phyloP scores from a whole-genome alignment of 1,140 invertebrate genomes.

The Camponotus vicinus region DNA sequence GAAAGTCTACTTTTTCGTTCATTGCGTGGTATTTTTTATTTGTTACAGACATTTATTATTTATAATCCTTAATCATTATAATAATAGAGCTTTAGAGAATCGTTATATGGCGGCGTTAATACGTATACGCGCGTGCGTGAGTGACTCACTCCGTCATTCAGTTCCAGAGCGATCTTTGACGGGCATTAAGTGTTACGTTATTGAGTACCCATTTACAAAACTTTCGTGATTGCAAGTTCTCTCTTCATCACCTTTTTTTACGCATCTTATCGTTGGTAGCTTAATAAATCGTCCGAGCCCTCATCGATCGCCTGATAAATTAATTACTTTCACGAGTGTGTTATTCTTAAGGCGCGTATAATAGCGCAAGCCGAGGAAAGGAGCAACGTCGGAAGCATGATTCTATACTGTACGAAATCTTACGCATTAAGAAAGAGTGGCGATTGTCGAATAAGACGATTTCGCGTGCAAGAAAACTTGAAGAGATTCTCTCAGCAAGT shows the following conservation, averaged over 20 bases:
- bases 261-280: conserved; percentile 65
- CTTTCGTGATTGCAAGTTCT: conserved; percentile 78
- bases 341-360: conserved; percentile 63
- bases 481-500: conserved; percentile 67
- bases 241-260: conserved; percentile 70
- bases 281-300: conserved; percentile 73
- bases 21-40: conserved; percentile 85
- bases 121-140: conserved; percentile 76
- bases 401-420: conserved; percentile 50
- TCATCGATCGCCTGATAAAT: conserved; percentile 68
- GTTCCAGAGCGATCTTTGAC: conserved; percentile 78
- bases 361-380: conserved; percentile 62
- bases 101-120: conserved; percentile 77
- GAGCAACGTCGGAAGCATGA: conserved; percentile 62
- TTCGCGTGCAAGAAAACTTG: conserved; percentile 72
- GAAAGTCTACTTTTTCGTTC: conserved; percentile 74
- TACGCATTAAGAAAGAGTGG: conserved; percentile 54
- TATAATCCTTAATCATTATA: conserved; percentile 84
- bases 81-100: conserved; percentile 84
- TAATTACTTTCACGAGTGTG: conserved; percentile 59
- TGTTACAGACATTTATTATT: conserved; percentile 86
- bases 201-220: conserved; percentile 80
- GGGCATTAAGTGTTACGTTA: conserved; percentile 77
- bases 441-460: conserved; percentile 56
- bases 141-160: conserved; percentile 73